A percentile compares a stretch with the other conserved stretches of the same genome.
phyloP scores from a whole-genome alignment of 2,113 vertebrate genomes.

The Callopanchax toddi region DNA sequence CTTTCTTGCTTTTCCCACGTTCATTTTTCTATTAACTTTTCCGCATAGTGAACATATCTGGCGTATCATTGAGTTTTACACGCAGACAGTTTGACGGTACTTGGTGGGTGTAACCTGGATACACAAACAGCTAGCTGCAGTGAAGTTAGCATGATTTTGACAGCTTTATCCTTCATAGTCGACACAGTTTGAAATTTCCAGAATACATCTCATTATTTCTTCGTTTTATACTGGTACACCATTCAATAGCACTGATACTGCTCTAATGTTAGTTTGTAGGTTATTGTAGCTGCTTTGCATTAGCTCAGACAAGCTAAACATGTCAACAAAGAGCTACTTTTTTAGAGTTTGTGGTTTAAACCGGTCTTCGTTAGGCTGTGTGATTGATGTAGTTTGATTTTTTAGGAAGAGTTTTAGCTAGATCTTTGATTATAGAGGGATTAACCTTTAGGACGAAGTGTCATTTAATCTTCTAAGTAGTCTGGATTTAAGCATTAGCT shows the following conservation, averaged over 20 bases:
- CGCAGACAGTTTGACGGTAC: background rate
- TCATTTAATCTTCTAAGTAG: background rate
- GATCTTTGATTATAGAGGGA: background rate
- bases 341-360: slow-evolving; percentile 28
- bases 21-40: background rate
- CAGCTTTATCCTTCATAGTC: background rate
- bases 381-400: background rate
- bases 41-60: background rate
- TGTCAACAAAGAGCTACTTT: slow-evolving; percentile 64
- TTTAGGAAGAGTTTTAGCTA: background rate
- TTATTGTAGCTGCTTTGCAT: background rate
- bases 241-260: background rate
- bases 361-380: background rate
- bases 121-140: slow-evolving; percentile 19
- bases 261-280: background rate
- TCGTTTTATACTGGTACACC: background rate
- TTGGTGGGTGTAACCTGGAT: slow-evolving; percentile 39
- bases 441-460: background rate
- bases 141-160: slow-evolving; percentile 40
- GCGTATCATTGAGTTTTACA: background rate
- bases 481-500: no score
- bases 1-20: fast-evolving
- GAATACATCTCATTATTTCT: background rate
- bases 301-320: slow-evolving; percentile 35
- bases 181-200: background rate